Evolutionary conservation across 1,140 invertebrate genomes (phyloP), one percentile per base, ranked within the genome.

Genomic region (Aethina tumida): DNA sequence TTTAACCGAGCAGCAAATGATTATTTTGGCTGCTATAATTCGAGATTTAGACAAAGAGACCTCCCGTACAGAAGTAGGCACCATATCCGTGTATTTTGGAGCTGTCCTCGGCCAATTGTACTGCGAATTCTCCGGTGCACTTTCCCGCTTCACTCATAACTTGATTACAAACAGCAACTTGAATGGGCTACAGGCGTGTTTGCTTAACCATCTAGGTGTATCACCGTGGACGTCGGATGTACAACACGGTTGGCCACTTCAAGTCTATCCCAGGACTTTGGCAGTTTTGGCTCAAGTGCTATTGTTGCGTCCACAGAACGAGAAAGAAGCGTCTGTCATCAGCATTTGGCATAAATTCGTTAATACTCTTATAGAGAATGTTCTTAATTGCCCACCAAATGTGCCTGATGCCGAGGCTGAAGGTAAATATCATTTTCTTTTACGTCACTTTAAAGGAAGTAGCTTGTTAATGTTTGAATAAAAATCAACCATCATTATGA

Each of bases 341-440:
- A 79, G 80, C 24, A 91, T 96, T 52, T 95, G 91, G 89, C 79
- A 86, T 54, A 73, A 87, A 55, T 69, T 94, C 4, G 73, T 96
- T 2, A 81, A 84, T 41, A 92, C 88, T 2, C 66, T 97, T 16
- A 82, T 86, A 9, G 81, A 87, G 53, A 84, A 83, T 53, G 81
- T 92, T 14, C 64, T 78, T 39, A 69, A 69, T 56, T 64, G 73
- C 53, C 61, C 64, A 39, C 34, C 61, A 45, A 59, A 68, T 43
- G 49, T 70, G 49, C 50, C 70, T 58, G 65, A 75, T 41, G 62
- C 73, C 14, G 78, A 82, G 45, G 78, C 77, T 57, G 79, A 82
- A 70, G 75, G 75, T 77, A 64, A 47, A 25, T 38, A 13, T 39
- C 29, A 30, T 32, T 10, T 9, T 21, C 13, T 38, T 27, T n/a